phyloP scores from a whole-genome alignment of 2,113 vertebrate species.

The Strix uralensis region DNA sequence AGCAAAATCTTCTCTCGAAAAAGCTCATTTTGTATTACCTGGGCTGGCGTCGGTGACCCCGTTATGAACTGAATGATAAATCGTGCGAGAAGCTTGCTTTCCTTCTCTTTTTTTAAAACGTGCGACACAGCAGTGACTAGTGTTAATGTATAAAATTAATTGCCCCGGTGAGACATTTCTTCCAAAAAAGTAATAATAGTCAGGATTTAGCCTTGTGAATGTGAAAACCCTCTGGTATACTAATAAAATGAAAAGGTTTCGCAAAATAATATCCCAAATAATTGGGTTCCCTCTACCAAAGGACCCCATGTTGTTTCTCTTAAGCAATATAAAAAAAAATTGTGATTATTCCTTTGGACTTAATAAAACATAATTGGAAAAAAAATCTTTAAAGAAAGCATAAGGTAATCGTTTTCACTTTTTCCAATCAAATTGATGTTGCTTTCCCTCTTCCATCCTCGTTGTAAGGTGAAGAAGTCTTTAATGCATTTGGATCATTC shows the following conservation, averaged over 20 bases:
- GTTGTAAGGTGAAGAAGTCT: slow-evolving; percentile 66
- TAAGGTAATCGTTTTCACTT: slow-evolving; percentile 37
- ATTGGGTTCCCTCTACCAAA: slow-evolving; percentile 70
- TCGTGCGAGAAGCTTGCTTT: background rate
- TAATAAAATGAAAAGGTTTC: slow-evolving; percentile 76
- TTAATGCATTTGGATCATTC: slow-evolving; percentile 24
- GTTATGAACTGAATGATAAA: slow-evolving; percentile 71
- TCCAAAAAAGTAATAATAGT: slow-evolving; percentile 77
- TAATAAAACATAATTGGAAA: slow-evolving; percentile 77
- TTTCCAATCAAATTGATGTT: slow-evolving; percentile 31
- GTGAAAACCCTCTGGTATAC: slow-evolving; percentile 75
- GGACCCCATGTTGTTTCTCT: slow-evolving; percentile 78
- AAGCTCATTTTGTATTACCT: slow-evolving; percentile 27
- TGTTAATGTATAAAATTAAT: slow-evolving; percentile 79
- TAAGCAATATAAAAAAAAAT: slow-evolving; percentile 68
- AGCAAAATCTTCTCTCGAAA: background rate
- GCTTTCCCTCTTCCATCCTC: slow-evolving; percentile 29
- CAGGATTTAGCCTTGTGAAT: slow-evolving; percentile 66
- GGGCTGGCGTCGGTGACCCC: slow-evolving; percentile 11
- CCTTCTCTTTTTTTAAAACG: slow-evolving; percentile 29
- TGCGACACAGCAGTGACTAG: slow-evolving; percentile 44
- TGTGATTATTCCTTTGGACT: slow-evolving; percentile 80
- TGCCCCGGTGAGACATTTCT: slow-evolving; percentile 72
- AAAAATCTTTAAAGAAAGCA: slow-evolving; percentile 54
- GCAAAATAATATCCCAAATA: slow-evolving; percentile 79